phyloP scores from a whole-genome alignment of 64 coral and sea anemone genomes.

The Stylophora pistillata region DNA sequence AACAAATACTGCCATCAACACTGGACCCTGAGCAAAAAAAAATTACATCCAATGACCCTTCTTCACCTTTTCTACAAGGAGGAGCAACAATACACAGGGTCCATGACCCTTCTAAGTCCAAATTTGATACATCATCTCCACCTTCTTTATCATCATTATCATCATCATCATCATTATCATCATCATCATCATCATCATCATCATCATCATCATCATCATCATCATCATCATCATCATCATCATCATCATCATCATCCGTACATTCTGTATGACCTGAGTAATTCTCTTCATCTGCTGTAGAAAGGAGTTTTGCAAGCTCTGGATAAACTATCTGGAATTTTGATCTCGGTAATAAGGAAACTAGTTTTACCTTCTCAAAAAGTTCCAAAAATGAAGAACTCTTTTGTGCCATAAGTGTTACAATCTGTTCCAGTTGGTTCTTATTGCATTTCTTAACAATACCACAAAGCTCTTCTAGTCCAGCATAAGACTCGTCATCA shows the following conservation, averaged over 20 bases:
- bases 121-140: not conserved
- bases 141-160: not conserved
- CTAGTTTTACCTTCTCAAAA: not conserved
- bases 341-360: not conserved
- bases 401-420: not conserved
- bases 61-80: not conserved
- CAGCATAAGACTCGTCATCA: not conserved
- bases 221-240: not conserved
- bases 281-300: not conserved
- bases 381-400: not conserved
- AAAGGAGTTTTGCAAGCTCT: not conserved
- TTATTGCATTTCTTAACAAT: not conserved
- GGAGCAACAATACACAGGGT: not conserved
- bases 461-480: not conserved
- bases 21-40: not conserved
- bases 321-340: not conserved
- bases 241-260: not conserved
- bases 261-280: not conserved
- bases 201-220: no score
- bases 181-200: no score
- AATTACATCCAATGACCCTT: not conserved
- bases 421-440: not conserved
- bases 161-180: no score
- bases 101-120: not conserved
- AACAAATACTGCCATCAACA: not conserved